These are phyloP conservation scores for Trichogramma pretiosum DNA, from an alignment of 1,140 invertebrate species.

Conservation along the genomic window DNA sequence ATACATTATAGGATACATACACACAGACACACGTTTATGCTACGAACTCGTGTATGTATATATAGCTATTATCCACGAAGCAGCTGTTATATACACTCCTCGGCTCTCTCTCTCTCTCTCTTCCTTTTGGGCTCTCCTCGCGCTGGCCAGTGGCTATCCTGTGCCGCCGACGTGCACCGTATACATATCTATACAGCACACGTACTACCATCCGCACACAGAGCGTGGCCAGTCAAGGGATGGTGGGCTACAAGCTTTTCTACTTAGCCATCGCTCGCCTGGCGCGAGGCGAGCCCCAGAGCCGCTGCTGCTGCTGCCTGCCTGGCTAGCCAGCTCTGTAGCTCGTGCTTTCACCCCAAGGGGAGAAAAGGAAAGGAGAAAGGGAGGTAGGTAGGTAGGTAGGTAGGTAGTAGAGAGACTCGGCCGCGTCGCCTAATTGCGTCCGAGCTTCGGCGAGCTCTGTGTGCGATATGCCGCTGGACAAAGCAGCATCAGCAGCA, in stretches of 20 bases:
- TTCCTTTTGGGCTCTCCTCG: conserved; percentile 24
- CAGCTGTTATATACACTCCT: too few species aligned
- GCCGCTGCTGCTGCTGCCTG: conserved; percentile 27
- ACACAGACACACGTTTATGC: background rate
- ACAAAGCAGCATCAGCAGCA: conserved; percentile 44
- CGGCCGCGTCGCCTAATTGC: conserved; percentile 37
- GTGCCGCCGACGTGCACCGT: conserved; percentile 30
- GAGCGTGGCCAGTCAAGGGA: background rate
- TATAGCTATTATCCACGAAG: background rate
- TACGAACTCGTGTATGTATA: background rate
- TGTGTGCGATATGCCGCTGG: too few species aligned
- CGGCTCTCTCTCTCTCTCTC: too few species aligned
- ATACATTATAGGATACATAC: too few species aligned
- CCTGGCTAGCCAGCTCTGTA: too few species aligned
- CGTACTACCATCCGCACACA: conserved; percentile 22
- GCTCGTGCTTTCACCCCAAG: too few species aligned
- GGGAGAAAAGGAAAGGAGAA: background rate
- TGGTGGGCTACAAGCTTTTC: conserved; percentile 43
- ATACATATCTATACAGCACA: conserved; percentile 7
- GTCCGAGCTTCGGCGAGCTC: conserved; percentile 44
- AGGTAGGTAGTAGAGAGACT: too few species aligned
- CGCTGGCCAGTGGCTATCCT: conserved; percentile 37
- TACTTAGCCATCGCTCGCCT: conserved; percentile 35
- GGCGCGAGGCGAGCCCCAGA: conserved; percentile 32
- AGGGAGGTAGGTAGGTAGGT: conserved; percentile 31